A percentile compares a stretch with the other conserved stretches of the same genome.
These are phyloP conservation scores for Papilio machaon DNA, from an alignment of 1,140 invertebrate species.

Conservation along the genomic window DNA sequence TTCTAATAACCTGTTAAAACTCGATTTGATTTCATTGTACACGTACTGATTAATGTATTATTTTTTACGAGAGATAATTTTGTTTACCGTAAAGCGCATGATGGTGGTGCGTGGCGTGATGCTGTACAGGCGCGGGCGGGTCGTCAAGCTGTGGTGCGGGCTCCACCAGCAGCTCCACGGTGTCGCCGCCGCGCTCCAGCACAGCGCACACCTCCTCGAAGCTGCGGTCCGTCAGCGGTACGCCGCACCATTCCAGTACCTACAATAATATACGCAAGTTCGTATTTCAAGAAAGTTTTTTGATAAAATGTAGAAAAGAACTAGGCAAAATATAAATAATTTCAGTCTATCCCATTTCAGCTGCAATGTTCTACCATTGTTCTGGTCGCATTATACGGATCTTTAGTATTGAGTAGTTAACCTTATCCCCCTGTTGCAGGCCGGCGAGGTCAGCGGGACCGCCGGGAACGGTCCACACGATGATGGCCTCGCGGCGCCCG, in stretches of 20 bases:
- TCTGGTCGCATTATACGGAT: neutral
- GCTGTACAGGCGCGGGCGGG: constrained; percentile 85
- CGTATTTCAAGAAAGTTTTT: neutral
- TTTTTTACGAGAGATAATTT: constrained; percentile 42
- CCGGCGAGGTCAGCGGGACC: constrained; percentile 94
- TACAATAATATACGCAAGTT: constrained; percentile 31
- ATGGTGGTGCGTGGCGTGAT: constrained; percentile 82
- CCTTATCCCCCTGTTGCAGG: constrained; percentile 93
- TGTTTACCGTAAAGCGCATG: constrained; percentile 73
- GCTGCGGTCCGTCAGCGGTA: constrained; percentile 92
- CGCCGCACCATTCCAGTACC: constrained; percentile 83
- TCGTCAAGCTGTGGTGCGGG: constrained; percentile 85
- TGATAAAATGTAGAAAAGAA: neutral
- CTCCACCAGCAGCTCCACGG: constrained; percentile 92
- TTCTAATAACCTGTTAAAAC: neutral
- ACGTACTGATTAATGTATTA: neutral
- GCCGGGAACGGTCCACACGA: constrained; percentile 94
- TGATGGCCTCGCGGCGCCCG: constrained; percentile 93
- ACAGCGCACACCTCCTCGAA: constrained; percentile 95
- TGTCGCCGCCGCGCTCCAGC: constrained; percentile 90
- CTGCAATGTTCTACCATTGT: neutral
- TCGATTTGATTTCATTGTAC: neutral
- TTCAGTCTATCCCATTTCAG: neutral
- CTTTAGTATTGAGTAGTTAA: constrained; percentile 60
- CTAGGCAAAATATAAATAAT: neutral